Conservation (phyloP, 1,140 invertebrate species). For the Meloidogyne floridensis region DNA sequence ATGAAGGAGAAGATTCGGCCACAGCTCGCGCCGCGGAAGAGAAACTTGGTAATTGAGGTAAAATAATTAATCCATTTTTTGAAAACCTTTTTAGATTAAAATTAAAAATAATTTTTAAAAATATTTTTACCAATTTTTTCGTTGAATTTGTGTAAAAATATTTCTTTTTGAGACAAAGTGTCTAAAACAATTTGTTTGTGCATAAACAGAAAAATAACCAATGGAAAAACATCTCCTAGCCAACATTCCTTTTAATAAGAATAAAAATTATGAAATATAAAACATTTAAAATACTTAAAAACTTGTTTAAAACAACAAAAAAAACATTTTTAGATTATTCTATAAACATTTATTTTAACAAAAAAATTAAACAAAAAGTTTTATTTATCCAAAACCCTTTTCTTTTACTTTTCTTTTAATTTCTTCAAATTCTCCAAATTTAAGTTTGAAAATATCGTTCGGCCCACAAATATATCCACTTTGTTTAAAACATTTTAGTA, state of each 20-base stretch:
- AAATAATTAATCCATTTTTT: background rate
- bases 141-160: background rate
- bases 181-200: background rate
- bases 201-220: background rate
- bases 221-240: background rate
- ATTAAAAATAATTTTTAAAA: background rate
- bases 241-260: background rate
- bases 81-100: background rate
- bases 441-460: constrained; percentile 22
- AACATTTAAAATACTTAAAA: background rate
- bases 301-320: background rate
- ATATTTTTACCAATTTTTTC: background rate
- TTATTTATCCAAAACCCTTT: background rate
- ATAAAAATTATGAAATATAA: background rate
- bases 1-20: background rate
- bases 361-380: background rate
- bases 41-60: background rate
- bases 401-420: constrained; percentile 7
- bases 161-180: background rate
- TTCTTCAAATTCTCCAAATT: background rate
- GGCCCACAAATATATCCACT: constrained; percentile 1
- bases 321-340: background rate
- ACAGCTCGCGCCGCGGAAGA: background rate
- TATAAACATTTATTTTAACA: background rate
- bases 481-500: background rate